Conservation (phyloP, 2,888 invertebrate species). For the Thysanoteuthis rhombus region DNA sequence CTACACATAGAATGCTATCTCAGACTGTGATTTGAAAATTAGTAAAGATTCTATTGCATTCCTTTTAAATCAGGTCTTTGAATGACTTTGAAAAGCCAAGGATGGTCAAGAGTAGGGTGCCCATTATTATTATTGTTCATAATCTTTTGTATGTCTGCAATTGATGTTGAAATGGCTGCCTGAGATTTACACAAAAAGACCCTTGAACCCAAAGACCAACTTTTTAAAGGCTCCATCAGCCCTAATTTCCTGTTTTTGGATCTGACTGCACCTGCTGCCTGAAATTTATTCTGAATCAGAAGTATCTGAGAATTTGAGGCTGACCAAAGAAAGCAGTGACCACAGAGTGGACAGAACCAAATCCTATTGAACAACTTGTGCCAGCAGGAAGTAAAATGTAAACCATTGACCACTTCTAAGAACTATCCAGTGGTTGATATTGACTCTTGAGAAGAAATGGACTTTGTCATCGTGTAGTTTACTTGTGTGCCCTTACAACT, state of each 20-base stretch:
- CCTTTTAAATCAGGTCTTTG: not conserved
- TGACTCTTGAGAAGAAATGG: not conserved
- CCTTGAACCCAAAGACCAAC: constrained; percentile 12
- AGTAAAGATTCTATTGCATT: not conserved
- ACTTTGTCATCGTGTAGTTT: not conserved
- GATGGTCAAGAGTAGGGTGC: not conserved
- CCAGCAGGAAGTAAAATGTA: not conserved
- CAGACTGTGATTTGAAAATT: not conserved
- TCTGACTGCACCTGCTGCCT: not conserved
- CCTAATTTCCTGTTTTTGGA: constrained; percentile 12
- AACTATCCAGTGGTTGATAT: not conserved
- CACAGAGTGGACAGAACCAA: not conserved
- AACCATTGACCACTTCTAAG: not conserved
- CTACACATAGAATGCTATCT: too few relatives aligned
- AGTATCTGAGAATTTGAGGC: not conserved
- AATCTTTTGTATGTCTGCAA: constrained; percentile 12
- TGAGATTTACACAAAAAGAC: not conserved
- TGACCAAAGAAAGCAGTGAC: not conserved
- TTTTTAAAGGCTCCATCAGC: not conserved
- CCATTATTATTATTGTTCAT: not conserved
- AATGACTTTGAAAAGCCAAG: not conserved
- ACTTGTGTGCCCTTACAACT: not conserved
- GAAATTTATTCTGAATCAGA: not conserved
- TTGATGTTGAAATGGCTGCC: not conserved
- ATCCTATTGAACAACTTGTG: not conserved